Evolutionary conservation across 2,888 invertebrate species (phyloP), one percentile per base, ranked within the genome.

Genomic region (Metacarcinus magister): DNA sequence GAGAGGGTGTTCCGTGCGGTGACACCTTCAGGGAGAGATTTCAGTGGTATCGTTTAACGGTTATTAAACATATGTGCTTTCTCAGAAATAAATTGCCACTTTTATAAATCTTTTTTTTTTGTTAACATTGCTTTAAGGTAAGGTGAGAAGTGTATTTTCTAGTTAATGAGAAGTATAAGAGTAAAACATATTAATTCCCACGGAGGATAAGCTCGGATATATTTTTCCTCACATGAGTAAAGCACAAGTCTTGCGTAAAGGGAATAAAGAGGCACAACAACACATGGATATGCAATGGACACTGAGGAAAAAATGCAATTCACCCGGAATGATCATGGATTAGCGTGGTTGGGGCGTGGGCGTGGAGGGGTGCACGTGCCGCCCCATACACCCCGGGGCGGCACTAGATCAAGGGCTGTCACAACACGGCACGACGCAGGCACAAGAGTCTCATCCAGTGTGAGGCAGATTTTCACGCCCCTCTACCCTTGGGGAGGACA

Each of bases 361-460:
- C 23, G 67, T 19, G 67, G n/a, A 5, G n/a, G 67, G 10, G 16
- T n/a, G n/a, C 67, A n/a, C 67, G 67, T 67, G 67, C 67, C 67
- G n/a, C 13, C 67, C 67, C 67, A 67, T n/a, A 67, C 67, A 67
- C 23, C 2, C 67, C 67, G 23, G 67, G 67, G 67, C n/a, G n/a
- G 67, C 67, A 67, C 67, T 67, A 67, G 67, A 67, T 67, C 67
- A 67, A 67, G 19, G 67, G 67, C 67, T 67, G 67, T 67, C 67
- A 67, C 67, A 67, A 67, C 67, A 67, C 67, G n/a, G 67, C 67
- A 67, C n/a, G 67, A 67, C 67, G 67, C 67, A 67, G 67, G 67
- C 67, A 67, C n/a, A 67, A n/a, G 67, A 23, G 67, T n/a, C 67
- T 5, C 67, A 0, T 67, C 67, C 67, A n/a, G 23, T 16, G 67